Conservation (phyloP, 2,113 vertebrate genomes). For the Haemorhous mexicanus region DNA sequence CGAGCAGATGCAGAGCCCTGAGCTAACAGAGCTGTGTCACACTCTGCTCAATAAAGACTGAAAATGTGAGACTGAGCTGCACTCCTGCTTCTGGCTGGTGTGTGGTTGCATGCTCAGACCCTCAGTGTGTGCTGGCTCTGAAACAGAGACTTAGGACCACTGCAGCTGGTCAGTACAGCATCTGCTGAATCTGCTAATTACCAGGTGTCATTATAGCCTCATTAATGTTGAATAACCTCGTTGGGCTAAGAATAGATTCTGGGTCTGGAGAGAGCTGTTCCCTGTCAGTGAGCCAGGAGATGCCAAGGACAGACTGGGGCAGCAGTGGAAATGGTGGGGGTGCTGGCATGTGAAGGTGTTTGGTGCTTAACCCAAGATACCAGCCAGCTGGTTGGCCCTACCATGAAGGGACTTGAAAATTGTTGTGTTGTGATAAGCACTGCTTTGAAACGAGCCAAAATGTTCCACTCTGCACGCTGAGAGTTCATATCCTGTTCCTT, state of each 20-base stretch:
- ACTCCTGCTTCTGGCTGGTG: accelerated
- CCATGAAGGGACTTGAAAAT: not conserved
- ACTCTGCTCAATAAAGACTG: not conserved
- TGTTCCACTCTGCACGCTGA: not conserved
- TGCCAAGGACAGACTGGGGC: not conserved
- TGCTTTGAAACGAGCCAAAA: not conserved
- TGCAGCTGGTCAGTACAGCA: not conserved
- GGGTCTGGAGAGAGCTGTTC: not conserved
- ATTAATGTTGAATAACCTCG: not conserved
- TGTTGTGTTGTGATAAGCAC: not conserved
- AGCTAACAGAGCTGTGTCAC: not conserved
- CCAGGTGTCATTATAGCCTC: not conserved
- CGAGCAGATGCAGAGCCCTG: not conserved
- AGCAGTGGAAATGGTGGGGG: not conserved
- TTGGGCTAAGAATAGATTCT: not conserved
- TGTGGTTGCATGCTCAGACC: not conserved
- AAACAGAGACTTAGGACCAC: not conserved
- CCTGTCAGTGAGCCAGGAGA: not conserved
- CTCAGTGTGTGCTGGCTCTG: not conserved
- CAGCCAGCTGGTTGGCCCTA: not conserved
- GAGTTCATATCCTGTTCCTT: not conserved
- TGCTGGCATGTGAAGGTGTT: not conserved
- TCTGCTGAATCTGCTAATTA: not conserved
- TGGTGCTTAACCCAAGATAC: not conserved
- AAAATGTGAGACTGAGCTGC: not conserved